These are phyloP conservation scores for Diuraphis noxia DNA, from an alignment of 1,140 invertebrate genomes.

Conservation along the genomic window DNA sequence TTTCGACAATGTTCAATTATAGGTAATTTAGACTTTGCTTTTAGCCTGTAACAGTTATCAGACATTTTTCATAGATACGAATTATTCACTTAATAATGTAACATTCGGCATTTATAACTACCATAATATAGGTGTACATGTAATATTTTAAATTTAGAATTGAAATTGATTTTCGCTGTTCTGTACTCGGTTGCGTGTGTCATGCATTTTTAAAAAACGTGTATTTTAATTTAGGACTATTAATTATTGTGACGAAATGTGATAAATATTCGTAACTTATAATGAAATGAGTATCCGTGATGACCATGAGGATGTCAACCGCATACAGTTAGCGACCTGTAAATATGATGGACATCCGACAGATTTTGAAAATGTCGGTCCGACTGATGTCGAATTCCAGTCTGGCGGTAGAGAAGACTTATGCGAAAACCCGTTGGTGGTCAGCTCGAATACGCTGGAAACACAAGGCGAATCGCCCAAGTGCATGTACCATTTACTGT, in stretches of 20 bases:
- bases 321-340: not conserved
- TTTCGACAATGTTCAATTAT: not conserved
- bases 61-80: not conserved
- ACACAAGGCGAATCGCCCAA: conserved; percentile 40
- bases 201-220: not conserved
- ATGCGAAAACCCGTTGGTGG: conserved; percentile 27
- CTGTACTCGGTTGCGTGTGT: not conserved
- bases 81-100: not conserved
- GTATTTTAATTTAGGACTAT: conserved; percentile 19
- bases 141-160: not conserved
- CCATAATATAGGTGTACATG: not conserved
- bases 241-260: conserved; percentile 32
- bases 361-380: not conserved
- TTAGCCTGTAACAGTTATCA: not conserved
- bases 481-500: conserved; percentile 37
- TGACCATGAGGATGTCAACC: conserved; percentile 19
- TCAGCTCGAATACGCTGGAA: conserved; percentile 37
- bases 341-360: not conserved
- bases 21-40: conserved; percentile 2
- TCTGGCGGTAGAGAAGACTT: not conserved
- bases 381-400: not conserved
- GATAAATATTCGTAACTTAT: conserved; percentile 19
- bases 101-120: not conserved
- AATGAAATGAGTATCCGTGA: conserved; percentile 48
- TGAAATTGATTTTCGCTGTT: not conserved